Base-by-base conservation (phyloP, 2,888 invertebrate genomes). In the Microplitis manilae region DNA sequence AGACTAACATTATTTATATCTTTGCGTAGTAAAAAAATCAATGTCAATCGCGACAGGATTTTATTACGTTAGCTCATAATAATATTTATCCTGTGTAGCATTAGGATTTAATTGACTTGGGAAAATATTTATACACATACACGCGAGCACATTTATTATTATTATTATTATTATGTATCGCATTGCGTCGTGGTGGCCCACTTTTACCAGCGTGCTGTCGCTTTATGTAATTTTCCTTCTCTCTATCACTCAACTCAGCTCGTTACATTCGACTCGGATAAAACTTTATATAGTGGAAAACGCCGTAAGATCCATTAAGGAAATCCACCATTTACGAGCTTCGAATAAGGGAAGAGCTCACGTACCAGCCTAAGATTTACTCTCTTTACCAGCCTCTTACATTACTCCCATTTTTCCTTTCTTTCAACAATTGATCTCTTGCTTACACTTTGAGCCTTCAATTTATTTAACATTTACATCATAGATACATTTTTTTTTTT, bases 131-230 rank as follows among this genome's bases (percentile, higher is more conserved):
- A 71, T 50, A 72, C 41, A 50, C 17, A 64, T 17, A 77, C 69
- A 73, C 73, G 68, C 41, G 64, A 70, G 59, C 30, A 65, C 41
- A 73, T 73, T 77, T 70, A 73, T 30, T 30, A 30, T 30, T 30
- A 73, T 30, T 30, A 30, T 30, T 30, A 30, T 30, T 30, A 20
- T 72, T 67, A n/a, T 40, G 67, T 70, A 39, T 67, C 62, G 73
- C 68, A 39, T 77, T 64, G 72, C 41, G 40, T 65, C 73, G 60
- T 38, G 50, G 41, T 82, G 84, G 82, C 83, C 84, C 82, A 84
- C 85, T 85, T 85, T 84, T 85, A 83, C 83, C 79, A n/a, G 50
- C 50, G 9, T 67, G 20, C 76, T 80, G 77, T 80, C 79, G 80
- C 77, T 81, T 78, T 79, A 75, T 81, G 79, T 82, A 77, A 77